A percentile compares a stretch with the other conserved stretches of the same genome.
Conservation (phyloP, 2,113 vertebrate species). For the Haemorhous mexicanus region DNA sequence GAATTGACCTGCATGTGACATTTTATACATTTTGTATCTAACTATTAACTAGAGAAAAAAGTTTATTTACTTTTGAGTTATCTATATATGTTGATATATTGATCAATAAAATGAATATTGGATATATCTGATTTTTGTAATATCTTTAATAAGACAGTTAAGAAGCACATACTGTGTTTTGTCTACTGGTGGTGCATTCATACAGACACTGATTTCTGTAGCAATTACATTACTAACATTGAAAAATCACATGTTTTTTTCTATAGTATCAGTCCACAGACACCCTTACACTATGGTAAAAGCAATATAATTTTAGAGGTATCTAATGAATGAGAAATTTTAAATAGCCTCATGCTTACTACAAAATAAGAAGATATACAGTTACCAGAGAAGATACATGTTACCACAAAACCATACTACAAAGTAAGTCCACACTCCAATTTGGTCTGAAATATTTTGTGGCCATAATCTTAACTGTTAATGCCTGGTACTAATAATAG, state of each 20-base stretch:
- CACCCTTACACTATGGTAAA: neutral
- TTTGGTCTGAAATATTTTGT: neutral
- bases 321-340: neutral
- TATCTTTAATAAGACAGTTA: neutral
- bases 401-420: neutral
- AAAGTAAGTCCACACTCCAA: neutral
- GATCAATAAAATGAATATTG: neutral
- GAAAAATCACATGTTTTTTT: neutral
- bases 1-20: neutral
- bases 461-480: neutral
- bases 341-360: neutral
- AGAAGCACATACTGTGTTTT: neutral
- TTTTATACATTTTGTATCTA: neutral
- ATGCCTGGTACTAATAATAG: neutral
- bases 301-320: neutral
- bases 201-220: neutral
- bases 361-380: neutral
- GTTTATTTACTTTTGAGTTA: neutral
- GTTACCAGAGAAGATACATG: neutral
- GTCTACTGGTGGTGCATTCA: neutral
- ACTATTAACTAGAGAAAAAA: neutral
- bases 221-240: neutral
- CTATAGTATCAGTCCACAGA: neutral
- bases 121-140: neutral
- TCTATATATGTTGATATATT: neutral